These are phyloP conservation scores for Aviceda subcristata DNA, from an alignment of 2,113 vertebrate genomes.

Conservation along the genomic window DNA sequence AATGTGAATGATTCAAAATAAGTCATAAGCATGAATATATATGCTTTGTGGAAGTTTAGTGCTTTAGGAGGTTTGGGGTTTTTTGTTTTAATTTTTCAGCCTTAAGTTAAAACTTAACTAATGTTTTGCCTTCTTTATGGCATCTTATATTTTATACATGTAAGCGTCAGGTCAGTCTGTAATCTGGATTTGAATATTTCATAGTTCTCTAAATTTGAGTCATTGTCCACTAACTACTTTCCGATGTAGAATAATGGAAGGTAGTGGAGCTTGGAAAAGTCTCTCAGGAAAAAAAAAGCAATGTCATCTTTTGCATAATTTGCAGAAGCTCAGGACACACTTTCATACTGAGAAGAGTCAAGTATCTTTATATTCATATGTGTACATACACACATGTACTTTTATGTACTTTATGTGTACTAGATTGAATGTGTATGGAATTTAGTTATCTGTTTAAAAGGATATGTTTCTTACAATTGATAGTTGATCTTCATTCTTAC, in stretches of 20 bases:
- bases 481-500: not conserved
- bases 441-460: not conserved
- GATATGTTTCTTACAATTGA: not conserved
- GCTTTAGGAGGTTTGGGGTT: not conserved
- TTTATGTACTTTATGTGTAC: not conserved
- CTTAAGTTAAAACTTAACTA: not conserved
- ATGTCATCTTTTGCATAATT: not conserved
- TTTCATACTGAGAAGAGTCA: not conserved
- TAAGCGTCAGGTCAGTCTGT: not conserved
- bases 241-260: not conserved
- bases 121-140: not conserved
- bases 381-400: accelerated
- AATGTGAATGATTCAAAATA: not conserved
- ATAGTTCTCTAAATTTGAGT: not conserved
- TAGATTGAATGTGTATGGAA: not conserved
- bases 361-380: not conserved
- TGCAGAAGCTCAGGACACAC: not conserved
- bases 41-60: not conserved
- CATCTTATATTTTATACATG: not conserved
- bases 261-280: not conserved
- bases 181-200: not conserved
- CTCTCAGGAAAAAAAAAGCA: not conserved
- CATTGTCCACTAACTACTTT: not conserved
- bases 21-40: not conserved
- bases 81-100: not conserved